Base-by-base conservation (phyloP, 2,888 invertebrate species). In the Diarsia rubi region DNA sequence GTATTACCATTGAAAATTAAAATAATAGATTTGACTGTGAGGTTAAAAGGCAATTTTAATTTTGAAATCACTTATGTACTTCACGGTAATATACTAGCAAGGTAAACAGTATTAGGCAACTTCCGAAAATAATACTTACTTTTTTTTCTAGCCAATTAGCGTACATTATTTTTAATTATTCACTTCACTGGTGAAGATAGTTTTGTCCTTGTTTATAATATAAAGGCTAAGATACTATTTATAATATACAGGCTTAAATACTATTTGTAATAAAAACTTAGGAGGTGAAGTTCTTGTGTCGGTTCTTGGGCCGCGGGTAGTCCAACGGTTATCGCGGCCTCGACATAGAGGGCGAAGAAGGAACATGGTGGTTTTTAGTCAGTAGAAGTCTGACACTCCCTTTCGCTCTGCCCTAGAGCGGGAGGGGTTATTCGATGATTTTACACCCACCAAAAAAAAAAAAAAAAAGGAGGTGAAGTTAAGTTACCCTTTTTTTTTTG, bases 31-130 rank as follows among this genome's bases (percentile, higher is more conserved):
- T 31, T n/a, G 31, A 54, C 14, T 45, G 31, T 31, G 6, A 45
- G 27, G 47, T 42, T 54, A 57, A 42, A 57, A n/a, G 19, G 31
- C 42, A 42, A 57, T 57, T 47, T n/a, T 47, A 24, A 75, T 75
- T 75, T 31, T 31, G 47, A 27, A 74, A 57, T 27, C 6, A 64
- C 49, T 44, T 31, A 47, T 42, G 24, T 73, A 57, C 66, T 69
- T 81, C 75, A 68, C 69, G 69, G 31, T 63, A 24, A 42, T 70
- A 42, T 16, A 24, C 11, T 57, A 16, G 3, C 75, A 54, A 79
- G 75, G 69, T 75, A 54, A 69, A 14, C 31, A 16, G 31, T 49
- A 31, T 66, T 75, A 42, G 37, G 31, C 45, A 65, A 47, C 45
- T 59, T 67, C 37, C 62, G 31, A 49, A 24, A 45, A 66, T 16